Evolutionary conservation across 1,140 invertebrate species (phyloP).

Genomic region (Argopecten irradians): DNA sequence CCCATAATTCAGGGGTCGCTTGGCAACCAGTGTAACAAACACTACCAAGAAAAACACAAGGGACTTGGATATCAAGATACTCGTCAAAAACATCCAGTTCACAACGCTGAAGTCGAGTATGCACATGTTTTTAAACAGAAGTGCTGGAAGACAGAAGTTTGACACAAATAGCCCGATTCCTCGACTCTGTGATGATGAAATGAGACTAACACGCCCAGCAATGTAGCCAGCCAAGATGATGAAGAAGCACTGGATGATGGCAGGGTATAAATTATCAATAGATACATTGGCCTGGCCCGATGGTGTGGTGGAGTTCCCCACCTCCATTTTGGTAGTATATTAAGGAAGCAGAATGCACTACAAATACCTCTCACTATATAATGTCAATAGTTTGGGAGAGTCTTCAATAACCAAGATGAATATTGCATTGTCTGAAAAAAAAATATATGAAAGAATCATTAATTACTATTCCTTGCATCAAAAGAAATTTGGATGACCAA

Average conservation of each 20-base stretch:
- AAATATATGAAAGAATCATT: background rate
- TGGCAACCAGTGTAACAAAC: slow-evolving; percentile 86
- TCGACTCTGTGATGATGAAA: slow-evolving; percentile 89
- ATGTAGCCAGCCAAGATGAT: slow-evolving; percentile 94
- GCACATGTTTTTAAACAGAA: slow-evolving; percentile 94
- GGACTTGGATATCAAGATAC: slow-evolving; percentile 91
- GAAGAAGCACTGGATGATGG: slow-evolving; percentile 92
- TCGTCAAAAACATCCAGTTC: slow-evolving; percentile 94
- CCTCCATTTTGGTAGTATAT: background rate
- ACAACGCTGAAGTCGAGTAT: slow-evolving; percentile 86
- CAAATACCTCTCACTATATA: too few species aligned
- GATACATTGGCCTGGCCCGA: slow-evolving; percentile 44
- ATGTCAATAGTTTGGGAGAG: too few species aligned
- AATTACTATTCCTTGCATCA: too few species aligned
- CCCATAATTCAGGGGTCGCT: slow-evolving; percentile 86
- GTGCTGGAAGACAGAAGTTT: slow-evolving; percentile 92
- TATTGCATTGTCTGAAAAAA: background rate
- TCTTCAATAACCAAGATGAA: too few species aligned
- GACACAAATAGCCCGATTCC: slow-evolving; percentile 95
- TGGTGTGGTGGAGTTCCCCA: background rate
- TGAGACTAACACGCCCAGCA: slow-evolving; percentile 89
- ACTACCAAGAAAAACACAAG: slow-evolving; percentile 90
- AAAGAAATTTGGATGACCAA: too few species aligned
- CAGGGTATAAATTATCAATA: slow-evolving; percentile 90
- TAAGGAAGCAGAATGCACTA: background rate